phyloP scores from a whole-genome alignment of 2,797 vertebrate species.

The Steatocranus sp. region DNA sequence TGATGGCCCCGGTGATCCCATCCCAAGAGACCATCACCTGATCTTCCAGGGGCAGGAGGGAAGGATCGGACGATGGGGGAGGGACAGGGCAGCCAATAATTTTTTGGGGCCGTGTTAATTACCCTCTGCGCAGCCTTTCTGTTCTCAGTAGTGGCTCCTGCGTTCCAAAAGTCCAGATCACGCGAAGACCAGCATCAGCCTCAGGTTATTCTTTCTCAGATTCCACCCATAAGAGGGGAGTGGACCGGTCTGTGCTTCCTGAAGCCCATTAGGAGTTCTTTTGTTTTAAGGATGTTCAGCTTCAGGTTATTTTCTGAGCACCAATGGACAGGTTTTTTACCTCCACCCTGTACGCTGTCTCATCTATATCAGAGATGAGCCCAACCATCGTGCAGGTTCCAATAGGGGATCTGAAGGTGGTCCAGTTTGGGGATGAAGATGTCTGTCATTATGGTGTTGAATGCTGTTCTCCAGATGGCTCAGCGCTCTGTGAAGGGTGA shows the following conservation, averaged over 20 bases:
- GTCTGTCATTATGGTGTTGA: not conserved
- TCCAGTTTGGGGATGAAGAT: not conserved
- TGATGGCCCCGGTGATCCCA: not conserved
- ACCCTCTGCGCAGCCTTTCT: rapidly evolving
- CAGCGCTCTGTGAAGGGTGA: not conserved
- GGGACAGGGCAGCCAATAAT: not conserved
- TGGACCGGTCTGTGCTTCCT: not conserved
- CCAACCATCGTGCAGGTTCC: not conserved
- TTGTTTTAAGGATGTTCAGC: not conserved
- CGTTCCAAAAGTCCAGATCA: not conserved
- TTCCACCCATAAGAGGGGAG: not conserved
- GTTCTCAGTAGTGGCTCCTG: not conserved
- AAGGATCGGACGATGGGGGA: not conserved
- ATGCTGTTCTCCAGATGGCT: not conserved
- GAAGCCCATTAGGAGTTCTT: not conserved
- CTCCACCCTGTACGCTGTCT: not conserved
- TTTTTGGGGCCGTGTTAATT: not conserved
- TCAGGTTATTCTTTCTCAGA: not conserved
- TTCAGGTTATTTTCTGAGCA: not conserved
- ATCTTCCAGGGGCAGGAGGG: not conserved
- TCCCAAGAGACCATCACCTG: not conserved
- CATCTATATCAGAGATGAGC: not conserved
- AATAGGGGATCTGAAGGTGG: not conserved
- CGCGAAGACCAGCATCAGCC: not conserved
- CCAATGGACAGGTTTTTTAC: not conserved